These are phyloP conservation scores for Erebia aethiops DNA, from an alignment of 2,888 invertebrate species.

Conservation along the genomic window DNA sequence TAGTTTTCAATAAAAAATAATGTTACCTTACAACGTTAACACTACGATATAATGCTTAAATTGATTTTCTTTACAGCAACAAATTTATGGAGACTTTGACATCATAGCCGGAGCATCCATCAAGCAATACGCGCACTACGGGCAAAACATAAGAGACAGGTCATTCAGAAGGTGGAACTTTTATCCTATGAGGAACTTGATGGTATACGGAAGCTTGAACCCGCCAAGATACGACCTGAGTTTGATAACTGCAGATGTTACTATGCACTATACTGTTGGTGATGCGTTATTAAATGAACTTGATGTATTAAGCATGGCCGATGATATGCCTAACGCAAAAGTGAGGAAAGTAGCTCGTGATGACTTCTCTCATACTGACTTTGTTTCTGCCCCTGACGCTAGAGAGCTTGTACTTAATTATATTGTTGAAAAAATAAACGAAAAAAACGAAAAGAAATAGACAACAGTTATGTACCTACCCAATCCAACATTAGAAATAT, in stretches of 20 bases:
- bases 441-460: constrained; percentile 2
- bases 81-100: constrained; percentile 42
- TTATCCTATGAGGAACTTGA: constrained; percentile 39
- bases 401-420: constrained; percentile 42
- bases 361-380: constrained; percentile 44
- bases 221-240: constrained; percentile 44
- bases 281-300: constrained; percentile 43
- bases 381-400: constrained; percentile 39
- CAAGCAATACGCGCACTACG: constrained; percentile 48
- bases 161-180: constrained; percentile 46
- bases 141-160: constrained; percentile 46
- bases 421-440: constrained; percentile 40
- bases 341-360: constrained; percentile 41
- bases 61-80: constrained; percentile 16
- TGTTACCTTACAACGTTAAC: no score
- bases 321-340: constrained; percentile 39
- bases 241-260: constrained; percentile 40
- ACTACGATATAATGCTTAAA: no score
- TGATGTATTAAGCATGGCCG: constrained; percentile 46
- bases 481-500: background rate
- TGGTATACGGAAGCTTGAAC: constrained; percentile 36
- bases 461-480: no score
- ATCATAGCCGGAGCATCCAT: constrained; percentile 42
- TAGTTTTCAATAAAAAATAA: no score
- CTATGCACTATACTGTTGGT: constrained; percentile 44